Conservation (phyloP, 2,113 vertebrate species). For the Phodopus roborovskii region DNA sequence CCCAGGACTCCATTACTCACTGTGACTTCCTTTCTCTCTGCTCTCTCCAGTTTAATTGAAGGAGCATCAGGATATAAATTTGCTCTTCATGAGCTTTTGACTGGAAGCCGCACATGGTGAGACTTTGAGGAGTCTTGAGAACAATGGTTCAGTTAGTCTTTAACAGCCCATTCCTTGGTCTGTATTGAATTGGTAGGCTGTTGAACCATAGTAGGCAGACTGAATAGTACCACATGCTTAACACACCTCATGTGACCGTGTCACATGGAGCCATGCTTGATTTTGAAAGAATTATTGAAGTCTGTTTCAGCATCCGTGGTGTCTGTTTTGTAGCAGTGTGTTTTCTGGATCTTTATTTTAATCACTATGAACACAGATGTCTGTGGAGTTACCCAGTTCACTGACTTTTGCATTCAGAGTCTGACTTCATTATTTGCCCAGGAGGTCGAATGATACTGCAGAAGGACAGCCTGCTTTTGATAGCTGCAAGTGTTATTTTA, state of each 20-base stretch:
- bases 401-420: conserved; percentile 17
- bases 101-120: background rate
- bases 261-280: conserved; percentile 20
- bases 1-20: background rate
- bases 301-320: background rate
- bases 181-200: background rate
- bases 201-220: rapidly evolving
- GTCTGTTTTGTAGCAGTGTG: background rate
- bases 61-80: background rate
- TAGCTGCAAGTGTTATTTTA: conserved; percentile 28
- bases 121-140: background rate
- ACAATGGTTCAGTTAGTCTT: background rate
- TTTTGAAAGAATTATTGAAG: background rate
- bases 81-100: background rate
- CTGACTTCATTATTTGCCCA: background rate
- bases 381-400: too few relatives aligned
- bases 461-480: conserved; percentile 3
- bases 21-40: background rate
- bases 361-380: background rate
- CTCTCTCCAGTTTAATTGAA: background rate
- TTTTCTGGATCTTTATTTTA: conserved; percentile 3
- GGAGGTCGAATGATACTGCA: background rate
- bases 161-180: background rate
- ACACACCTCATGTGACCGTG: background rate
- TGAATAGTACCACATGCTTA: background rate